Percentiles rank a stretch among this genome's conserved stretches.
Conservation (phyloP, 2,113 vertebrate genomes). For the Cyanistes caeruleus region DNA sequence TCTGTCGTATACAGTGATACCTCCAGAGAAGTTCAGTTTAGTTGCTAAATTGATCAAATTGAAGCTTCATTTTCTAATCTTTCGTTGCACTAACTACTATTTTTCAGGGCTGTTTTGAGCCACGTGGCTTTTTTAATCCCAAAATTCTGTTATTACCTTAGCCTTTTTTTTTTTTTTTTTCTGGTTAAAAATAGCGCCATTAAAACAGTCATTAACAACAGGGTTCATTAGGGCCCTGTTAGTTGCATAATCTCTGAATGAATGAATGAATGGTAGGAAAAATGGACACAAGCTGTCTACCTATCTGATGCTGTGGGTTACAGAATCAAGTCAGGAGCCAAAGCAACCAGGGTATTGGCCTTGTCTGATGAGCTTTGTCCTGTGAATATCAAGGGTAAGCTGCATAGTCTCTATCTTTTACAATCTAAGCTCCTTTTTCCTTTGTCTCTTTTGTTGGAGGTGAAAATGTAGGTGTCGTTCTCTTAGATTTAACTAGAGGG, state of each 20-base stretch:
- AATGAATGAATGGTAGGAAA: not conserved
- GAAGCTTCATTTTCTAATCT: not conserved
- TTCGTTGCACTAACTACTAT: not conserved
- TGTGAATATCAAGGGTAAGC: not conserved
- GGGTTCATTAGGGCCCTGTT: not conserved
- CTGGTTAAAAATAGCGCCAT: not conserved
- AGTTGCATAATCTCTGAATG: not conserved
- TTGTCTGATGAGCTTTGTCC: not conserved
- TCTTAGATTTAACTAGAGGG: constrained; percentile 9
- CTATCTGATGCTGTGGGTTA: not conserved
- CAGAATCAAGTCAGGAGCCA: not conserved
- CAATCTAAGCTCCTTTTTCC: not conserved
- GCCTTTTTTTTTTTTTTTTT: not conserved
- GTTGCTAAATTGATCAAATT: not conserved
- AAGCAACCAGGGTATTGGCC: not conserved
- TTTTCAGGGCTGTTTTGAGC: not conserved
- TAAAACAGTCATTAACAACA: fast-evolving
- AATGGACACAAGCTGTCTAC: not conserved
- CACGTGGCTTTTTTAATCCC: not conserved
- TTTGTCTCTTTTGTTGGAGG: not conserved
- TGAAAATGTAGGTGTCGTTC: constrained; percentile 6
- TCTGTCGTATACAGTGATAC: not conserved
- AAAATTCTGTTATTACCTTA: not conserved
- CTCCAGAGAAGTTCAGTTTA: not conserved
- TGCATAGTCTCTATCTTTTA: not conserved